phyloP scores from a whole-genome alignment of 2,113 vertebrate genomes.

The Mesocricetus auratus region DNA sequence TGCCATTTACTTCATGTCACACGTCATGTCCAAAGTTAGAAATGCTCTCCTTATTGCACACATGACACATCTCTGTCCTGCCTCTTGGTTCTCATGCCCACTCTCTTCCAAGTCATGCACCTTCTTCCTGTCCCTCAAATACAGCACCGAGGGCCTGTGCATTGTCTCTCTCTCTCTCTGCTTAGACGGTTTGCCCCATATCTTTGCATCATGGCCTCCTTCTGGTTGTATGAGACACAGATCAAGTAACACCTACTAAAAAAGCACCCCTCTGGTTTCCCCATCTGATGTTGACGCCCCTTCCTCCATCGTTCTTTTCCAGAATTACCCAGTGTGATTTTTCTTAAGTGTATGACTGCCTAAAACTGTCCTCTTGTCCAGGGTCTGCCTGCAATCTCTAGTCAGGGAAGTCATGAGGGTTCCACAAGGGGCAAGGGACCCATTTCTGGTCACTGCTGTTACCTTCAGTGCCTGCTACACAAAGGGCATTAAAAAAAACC shows the following conservation, averaged over 20 bases:
- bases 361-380: not conserved
- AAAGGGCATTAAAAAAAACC: not conserved
- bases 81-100: not conserved
- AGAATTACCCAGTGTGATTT: not conserved
- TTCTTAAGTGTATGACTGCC: not conserved
- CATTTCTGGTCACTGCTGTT: fast-evolving
- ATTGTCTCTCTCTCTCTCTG: too few relatives aligned
- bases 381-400: not conserved
- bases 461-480: not conserved
- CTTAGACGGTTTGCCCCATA: too few relatives aligned
- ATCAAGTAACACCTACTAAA: not conserved
- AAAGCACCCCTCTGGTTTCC: not conserved
- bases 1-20: fast-evolving
- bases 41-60: not conserved
- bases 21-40: not conserved
- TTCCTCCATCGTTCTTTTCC: not conserved
- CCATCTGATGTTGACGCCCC: not conserved
- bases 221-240: not conserved
- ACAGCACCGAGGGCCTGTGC: not conserved
- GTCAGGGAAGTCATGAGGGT: too few relatives aligned
- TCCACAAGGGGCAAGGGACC: too few relatives aligned
- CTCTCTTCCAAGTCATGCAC: fast-evolving
- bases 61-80: not conserved
- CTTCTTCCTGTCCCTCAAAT: not conserved
- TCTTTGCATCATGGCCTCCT: not conserved